Conservation (phyloP, 2,797 vertebrate genomes). For the Apodemus agrarius region DNA sequence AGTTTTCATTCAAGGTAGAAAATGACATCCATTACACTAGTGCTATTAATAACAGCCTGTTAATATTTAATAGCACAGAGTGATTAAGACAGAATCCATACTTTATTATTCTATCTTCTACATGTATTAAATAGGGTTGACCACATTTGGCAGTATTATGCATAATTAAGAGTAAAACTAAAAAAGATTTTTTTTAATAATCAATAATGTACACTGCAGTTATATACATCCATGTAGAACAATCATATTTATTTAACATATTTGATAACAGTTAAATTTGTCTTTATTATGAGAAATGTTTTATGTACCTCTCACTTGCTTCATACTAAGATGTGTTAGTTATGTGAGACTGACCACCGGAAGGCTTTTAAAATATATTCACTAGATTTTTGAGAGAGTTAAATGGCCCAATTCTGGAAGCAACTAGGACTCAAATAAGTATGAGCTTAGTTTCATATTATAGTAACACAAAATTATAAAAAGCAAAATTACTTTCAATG, state of each 20-base stretch:
- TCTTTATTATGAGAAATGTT: slow-evolving; percentile 67
- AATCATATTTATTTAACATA: slow-evolving; percentile 58
- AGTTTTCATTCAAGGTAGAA: slow-evolving; percentile 87
- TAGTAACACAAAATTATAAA: background rate
- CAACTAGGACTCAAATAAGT: background rate
- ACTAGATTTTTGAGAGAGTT: background rate
- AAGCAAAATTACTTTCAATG: slow-evolving; percentile 2
- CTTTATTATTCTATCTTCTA: slow-evolving; percentile 91
- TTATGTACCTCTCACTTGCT: slow-evolving; percentile 63
- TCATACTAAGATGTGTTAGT: background rate
- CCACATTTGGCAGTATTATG: slow-evolving; percentile 86
- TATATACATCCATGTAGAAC: slow-evolving; percentile 79
- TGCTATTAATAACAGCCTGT: slow-evolving; percentile 91
- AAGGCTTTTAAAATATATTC: slow-evolving; percentile 1
- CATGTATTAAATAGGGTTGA: slow-evolving; percentile 87
- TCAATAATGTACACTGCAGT: slow-evolving; percentile 78
- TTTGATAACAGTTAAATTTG: slow-evolving; percentile 52
- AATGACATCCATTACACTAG: slow-evolving; percentile 90
- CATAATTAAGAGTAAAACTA: slow-evolving; percentile 89
- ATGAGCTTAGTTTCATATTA: background rate
- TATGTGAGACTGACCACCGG: background rate
- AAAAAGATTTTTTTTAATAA: slow-evolving; percentile 84
- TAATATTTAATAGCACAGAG: slow-evolving; percentile 90
- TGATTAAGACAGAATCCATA: slow-evolving; percentile 90
- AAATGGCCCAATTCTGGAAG: background rate